Percentiles rank a stretch among this genome's conserved stretches.
Conservation (phyloP, 2,888 invertebrate genomes). For the Drosophila fungiperda region DNA sequence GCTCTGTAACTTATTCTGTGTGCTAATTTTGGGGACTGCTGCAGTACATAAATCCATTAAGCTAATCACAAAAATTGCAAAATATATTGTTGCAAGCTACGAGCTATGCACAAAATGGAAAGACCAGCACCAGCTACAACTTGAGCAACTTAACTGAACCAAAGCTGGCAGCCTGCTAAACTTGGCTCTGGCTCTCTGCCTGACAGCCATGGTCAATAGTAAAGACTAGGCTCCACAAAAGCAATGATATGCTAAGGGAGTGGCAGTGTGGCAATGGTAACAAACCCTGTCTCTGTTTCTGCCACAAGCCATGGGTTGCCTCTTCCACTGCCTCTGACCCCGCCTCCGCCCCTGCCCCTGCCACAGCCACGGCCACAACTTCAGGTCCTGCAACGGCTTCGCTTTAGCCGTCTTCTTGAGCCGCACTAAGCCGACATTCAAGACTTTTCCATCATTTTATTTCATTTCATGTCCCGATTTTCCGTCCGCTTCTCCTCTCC, state of each 20-base stretch:
- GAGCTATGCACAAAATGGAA: constrained; percentile 18
- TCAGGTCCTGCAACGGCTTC: constrained; percentile 9
- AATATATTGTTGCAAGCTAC: constrained; percentile 61
- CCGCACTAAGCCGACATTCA: constrained; percentile 64
- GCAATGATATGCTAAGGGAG: constrained; percentile 49
- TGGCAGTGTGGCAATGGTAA: constrained; percentile 25
- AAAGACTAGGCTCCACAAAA: constrained; percentile 40
- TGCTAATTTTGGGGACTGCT: constrained; percentile 53
- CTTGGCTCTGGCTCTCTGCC: background rate
- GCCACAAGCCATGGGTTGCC: background rate
- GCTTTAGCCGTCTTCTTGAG: constrained; percentile 45
- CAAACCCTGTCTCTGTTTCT: background rate
- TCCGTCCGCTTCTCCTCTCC: background rate
- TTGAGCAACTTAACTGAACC: constrained; percentile 5
- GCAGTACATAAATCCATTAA: constrained; percentile 69
- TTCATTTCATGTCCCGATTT: constrained; percentile 62
- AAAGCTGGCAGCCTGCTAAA: background rate
- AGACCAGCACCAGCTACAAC: constrained; percentile 7
- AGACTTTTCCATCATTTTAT: constrained; percentile 72
- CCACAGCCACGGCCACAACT: background rate
- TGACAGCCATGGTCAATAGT: constrained; percentile 47
- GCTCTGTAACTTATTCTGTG: constrained; percentile 17
- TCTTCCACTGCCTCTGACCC: background rate
- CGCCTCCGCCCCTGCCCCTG: background rate
- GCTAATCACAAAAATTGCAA: constrained; percentile 64